Evolutionary conservation across 2,113 vertebrate species (phyloP).

Genomic region (Oreochromis tanganicae): DNA sequence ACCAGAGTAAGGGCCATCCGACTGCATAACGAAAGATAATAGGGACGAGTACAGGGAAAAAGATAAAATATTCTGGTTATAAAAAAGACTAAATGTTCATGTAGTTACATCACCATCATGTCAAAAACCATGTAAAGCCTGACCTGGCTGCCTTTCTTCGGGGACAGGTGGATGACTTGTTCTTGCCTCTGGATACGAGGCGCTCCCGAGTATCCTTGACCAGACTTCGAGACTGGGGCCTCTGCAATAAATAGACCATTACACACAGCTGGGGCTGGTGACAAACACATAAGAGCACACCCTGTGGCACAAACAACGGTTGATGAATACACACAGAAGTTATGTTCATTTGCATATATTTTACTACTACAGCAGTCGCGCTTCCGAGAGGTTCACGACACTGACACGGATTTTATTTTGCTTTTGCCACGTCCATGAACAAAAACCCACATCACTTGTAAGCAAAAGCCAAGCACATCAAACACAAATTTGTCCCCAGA

Average conservation of each 20-base stretch:
- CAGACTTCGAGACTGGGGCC: constrained; percentile 77
- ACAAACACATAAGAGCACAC: background rate
- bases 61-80: background rate
- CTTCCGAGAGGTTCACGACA: background rate
- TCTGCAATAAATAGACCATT: constrained; percentile 58
- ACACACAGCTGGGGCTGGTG: background rate
- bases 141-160: constrained; percentile 95
- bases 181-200: constrained; percentile 94
- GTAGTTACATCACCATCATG: background rate
- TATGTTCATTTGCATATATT: constrained; percentile 2
- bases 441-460: constrained; percentile 14
- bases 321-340: constrained; percentile 1
- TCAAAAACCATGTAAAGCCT: constrained; percentile 24
- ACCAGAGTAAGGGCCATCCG: constrained; percentile 91
- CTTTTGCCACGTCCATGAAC: background rate
- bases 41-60: background rate
- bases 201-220: constrained; percentile 87
- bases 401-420: background rate
- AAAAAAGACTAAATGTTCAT: background rate
- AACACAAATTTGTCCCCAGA: constrained; percentile 34
- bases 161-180: constrained; percentile 93
- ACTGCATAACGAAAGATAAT: constrained; percentile 62
- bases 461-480: constrained; percentile 25
- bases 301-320: constrained; percentile 5
- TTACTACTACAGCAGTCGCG: background rate